Conservation (phyloP, 2,797 vertebrate species). For the Premnoplex brunnescens region DNA sequence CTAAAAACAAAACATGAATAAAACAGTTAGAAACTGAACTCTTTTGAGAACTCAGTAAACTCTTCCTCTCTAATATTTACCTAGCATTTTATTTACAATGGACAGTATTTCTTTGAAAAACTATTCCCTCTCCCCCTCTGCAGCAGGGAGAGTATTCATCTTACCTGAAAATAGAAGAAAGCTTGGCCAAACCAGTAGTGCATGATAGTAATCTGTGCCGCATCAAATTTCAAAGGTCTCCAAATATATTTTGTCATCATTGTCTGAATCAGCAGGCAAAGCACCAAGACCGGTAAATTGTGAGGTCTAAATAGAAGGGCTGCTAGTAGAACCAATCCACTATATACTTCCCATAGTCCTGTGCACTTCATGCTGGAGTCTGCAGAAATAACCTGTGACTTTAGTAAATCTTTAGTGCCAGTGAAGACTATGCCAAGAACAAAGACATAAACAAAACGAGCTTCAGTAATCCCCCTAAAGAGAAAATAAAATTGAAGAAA, state of each 20-base stretch:
- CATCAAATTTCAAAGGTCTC: constrained; percentile 86
- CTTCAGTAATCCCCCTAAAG: constrained; percentile 91
- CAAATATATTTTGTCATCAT: constrained; percentile 88
- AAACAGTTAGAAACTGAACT: not conserved
- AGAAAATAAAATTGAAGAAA: not conserved
- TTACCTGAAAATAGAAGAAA: constrained; percentile 91
- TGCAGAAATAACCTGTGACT: constrained; percentile 84
- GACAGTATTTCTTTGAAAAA: not conserved
- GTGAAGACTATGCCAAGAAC: constrained; percentile 93
- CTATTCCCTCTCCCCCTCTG: not conserved
- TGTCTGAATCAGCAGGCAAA: constrained; percentile 87
- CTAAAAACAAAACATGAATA: not conserved
- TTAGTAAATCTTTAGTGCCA: constrained; percentile 89
- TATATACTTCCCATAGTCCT: constrained; percentile 92
- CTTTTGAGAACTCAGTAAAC: not conserved
- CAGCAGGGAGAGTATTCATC: not conserved
- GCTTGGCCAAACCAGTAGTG: constrained; percentile 98
- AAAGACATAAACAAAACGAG: constrained; percentile 93
- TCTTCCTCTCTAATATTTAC: not conserved
- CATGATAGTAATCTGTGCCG: constrained; percentile 89
- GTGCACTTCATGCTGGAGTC: constrained; percentile 77
- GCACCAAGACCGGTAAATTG: constrained; percentile 89
- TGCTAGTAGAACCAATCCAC: constrained; percentile 88
- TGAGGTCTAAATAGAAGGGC: constrained; percentile 89
- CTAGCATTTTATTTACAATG: not conserved